These are phyloP conservation scores for Phalloptychus januarius DNA, from an alignment of 2,797 vertebrate species.

Conservation along the genomic window DNA sequence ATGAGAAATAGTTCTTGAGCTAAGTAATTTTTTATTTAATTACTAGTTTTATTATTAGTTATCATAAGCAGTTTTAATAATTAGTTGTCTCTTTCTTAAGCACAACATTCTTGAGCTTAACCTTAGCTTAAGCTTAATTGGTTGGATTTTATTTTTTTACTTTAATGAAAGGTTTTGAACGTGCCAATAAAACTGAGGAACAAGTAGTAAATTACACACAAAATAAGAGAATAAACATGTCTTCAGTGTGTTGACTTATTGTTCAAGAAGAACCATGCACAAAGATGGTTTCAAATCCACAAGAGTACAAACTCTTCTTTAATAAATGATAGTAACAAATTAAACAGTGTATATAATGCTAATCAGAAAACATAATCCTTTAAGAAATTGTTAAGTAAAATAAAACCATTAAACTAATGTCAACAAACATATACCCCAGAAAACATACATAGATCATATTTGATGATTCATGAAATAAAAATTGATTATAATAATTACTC, in stretches of 20 bases:
- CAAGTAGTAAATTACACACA: background rate
- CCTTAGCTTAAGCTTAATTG: background rate
- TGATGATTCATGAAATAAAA: slow-evolving; percentile 30
- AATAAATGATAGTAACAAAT: slow-evolving; percentile 54
- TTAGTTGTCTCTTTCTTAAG: too few species aligned
- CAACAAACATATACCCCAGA: slow-evolving; percentile 19
- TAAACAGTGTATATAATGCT: slow-evolving; percentile 36
- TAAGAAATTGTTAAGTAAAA: background rate
- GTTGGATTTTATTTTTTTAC: background rate
- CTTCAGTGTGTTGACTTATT: background rate
- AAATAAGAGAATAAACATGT: background rate
- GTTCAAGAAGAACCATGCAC: slow-evolving; percentile 6
- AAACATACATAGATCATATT: slow-evolving; percentile 26
- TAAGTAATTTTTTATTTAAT: too few species aligned
- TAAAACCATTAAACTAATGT: slow-evolving; percentile 12
- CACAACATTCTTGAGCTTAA: too few species aligned
- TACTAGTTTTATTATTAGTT: too few species aligned
- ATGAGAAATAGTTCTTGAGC: too few species aligned
- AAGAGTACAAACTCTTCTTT: slow-evolving; percentile 43
- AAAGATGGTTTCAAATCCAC: slow-evolving; percentile 13
- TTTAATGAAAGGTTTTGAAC: background rate
- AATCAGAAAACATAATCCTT: slow-evolving; percentile 16
- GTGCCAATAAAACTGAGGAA: background rate
- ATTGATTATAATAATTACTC: slow-evolving; percentile 15
- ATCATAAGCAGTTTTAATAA: too few species aligned